Percentiles rank a stretch among this genome's conserved stretches.
phyloP scores from a whole-genome alignment of 2,888 invertebrate species.

The Lumbricus terrestris region DNA sequence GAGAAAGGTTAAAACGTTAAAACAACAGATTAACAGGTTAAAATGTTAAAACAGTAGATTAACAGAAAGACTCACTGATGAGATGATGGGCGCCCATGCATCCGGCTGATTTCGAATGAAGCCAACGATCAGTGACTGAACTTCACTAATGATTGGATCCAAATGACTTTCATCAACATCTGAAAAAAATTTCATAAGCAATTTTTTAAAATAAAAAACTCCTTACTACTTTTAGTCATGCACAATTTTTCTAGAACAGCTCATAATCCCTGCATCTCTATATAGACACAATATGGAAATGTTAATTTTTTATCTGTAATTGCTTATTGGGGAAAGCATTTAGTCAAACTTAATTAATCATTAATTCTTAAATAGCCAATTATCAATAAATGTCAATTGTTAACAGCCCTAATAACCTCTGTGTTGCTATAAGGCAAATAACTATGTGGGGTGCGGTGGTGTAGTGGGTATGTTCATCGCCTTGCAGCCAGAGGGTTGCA shows the following conservation, averaged over 20 bases:
- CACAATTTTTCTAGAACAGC: background rate
- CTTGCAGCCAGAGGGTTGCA: too few species aligned
- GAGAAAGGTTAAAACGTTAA: background rate
- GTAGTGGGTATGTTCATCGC: too few species aligned
- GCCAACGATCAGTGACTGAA: background rate
- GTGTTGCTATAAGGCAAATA: too few species aligned
- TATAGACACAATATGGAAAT: background rate
- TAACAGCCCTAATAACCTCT: background rate
- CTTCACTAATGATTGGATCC: conserved; percentile 6
- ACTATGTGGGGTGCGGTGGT: too few species aligned
- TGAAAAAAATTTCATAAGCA: background rate
- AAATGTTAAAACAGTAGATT: background rate
- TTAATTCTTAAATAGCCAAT: too few species aligned
- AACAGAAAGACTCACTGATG: background rate
- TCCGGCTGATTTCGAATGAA: conserved; percentile 16
- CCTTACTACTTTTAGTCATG: background rate
- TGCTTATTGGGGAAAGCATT: too few species aligned
- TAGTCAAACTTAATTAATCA: too few species aligned
- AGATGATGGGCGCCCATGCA: background rate
- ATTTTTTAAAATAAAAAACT: background rate
- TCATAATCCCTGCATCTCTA: background rate
- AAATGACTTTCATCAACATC: background rate
- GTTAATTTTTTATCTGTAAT: too few species aligned
- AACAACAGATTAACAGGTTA: background rate
- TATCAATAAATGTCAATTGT: background rate